phyloP scores from a whole-genome alignment of 2,888 invertebrate species.

The Trichopoda pennipes region DNA sequence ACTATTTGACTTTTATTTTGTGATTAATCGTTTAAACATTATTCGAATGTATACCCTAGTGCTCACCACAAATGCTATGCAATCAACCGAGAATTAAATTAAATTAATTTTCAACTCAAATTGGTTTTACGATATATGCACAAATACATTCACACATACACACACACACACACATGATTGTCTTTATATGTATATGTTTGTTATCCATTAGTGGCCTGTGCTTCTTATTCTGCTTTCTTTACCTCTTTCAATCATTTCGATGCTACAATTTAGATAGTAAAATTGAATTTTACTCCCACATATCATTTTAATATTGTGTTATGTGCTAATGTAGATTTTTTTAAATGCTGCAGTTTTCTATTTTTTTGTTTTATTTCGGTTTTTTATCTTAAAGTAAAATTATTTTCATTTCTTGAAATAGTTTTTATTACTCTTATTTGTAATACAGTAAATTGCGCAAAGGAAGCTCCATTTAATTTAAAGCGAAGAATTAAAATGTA shows the following conservation, averaged over 20 bases:
- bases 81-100: slow-evolving; percentile 52
- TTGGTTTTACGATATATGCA: neutral
- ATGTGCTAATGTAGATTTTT: slow-evolving; percentile 16
- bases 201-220: neutral
- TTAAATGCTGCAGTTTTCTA: neutral
- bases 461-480: too few relatives aligned
- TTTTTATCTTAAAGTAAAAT: neutral
- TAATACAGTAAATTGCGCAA: too few relatives aligned
- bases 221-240: neutral
- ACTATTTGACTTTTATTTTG: too few relatives aligned
- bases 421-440: too few relatives aligned
- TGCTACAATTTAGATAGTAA: slow-evolving; percentile 9
- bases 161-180: neutral
- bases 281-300: slow-evolving; percentile 50
- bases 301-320: slow-evolving; percentile 38
- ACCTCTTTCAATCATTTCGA: neutral
- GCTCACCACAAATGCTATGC: neutral
- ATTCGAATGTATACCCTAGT: too few relatives aligned
- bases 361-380: neutral
- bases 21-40: too few relatives aligned
- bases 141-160: neutral
- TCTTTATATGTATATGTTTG: too few relatives aligned
- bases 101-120: slow-evolving; percentile 58
- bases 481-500: too few relatives aligned
- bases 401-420: too few relatives aligned